Conservation (phyloP, 2,888 invertebrate genomes). For the Melinaea menophilus region DNA sequence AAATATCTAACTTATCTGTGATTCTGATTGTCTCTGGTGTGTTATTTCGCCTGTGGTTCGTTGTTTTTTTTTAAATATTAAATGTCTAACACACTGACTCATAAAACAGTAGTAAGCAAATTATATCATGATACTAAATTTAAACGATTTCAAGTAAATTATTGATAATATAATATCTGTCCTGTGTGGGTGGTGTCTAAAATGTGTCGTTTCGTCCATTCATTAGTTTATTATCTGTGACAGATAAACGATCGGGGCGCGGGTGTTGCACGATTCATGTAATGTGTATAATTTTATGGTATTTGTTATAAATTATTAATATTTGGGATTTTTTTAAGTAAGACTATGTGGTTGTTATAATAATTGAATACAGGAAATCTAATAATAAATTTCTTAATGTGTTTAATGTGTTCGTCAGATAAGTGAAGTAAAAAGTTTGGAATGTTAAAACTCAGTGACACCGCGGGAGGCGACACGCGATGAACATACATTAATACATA, state of each 20-base stretch:
- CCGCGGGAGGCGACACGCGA: constrained; percentile 28
- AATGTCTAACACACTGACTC: too few relatives aligned
- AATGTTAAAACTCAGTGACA: constrained; percentile 34
- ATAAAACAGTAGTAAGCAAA: too few relatives aligned
- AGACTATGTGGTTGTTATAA: background rate
- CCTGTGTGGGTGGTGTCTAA: constrained; percentile 21
- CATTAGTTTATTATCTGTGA: constrained; percentile 25
- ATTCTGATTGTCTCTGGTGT: too few relatives aligned
- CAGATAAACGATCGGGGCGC: constrained; percentile 21
- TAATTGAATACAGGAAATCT: too few relatives aligned
- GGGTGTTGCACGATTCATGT: constrained; percentile 2
- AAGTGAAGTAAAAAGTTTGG: constrained; percentile 30
- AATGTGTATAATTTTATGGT: constrained; percentile 16
- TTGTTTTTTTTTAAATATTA: too few relatives aligned
- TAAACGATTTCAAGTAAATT: too few relatives aligned
- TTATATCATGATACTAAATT: too few relatives aligned
- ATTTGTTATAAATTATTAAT: constrained; percentile 10
- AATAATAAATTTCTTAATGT: too few relatives aligned
- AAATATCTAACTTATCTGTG: too few relatives aligned
- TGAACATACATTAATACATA: too few relatives aligned
- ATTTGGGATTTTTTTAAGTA: background rate
- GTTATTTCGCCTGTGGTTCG: too few relatives aligned
- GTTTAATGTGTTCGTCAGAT: too few relatives aligned
- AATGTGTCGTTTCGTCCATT: constrained; percentile 16
- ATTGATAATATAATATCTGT: constrained; percentile 18